phyloP scores from a whole-genome alignment of 2,113 vertebrate species.

The Recurvirostra avosetta region DNA sequence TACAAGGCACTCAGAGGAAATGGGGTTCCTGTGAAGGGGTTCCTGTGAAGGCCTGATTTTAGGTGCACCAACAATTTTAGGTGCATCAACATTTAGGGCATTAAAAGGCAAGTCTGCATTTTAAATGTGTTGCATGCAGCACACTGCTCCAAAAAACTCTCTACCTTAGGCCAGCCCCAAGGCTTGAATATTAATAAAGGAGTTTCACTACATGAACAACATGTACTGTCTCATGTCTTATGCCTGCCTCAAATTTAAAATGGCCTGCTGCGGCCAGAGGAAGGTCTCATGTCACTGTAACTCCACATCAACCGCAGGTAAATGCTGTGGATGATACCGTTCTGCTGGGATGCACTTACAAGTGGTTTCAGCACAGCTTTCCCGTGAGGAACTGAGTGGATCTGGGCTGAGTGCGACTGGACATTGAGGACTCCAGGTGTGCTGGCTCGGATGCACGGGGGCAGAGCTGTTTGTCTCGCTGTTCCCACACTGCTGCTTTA shows the following conservation, averaged over 20 bases:
- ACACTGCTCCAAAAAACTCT: background rate
- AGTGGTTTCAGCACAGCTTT: background rate
- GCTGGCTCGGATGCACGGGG: background rate
- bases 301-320: background rate
- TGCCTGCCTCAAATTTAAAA: constrained; percentile 8
- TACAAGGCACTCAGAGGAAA: background rate
- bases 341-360: background rate
- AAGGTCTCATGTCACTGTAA: background rate
- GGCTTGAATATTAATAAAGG: constrained; percentile 26
- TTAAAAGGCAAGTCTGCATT: background rate
- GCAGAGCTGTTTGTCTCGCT: background rate
- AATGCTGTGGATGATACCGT: background rate
- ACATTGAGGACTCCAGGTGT: background rate
- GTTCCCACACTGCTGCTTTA: background rate
- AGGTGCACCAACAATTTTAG: background rate
- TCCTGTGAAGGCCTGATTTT: background rate
- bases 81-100: background rate
- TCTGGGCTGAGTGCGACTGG: background rate
- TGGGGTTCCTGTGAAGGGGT: background rate
- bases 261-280: background rate
- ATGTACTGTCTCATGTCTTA: background rate
- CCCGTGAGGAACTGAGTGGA: background rate
- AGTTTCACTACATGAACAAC: background rate
- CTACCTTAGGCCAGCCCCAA: background rate
- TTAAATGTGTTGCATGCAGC: background rate